Evolutionary conservation across 2,797 vertebrate species (phyloP), one percentile per base, ranked within the genome.

Genomic region (Chaetophractus vellerosus): DNA sequence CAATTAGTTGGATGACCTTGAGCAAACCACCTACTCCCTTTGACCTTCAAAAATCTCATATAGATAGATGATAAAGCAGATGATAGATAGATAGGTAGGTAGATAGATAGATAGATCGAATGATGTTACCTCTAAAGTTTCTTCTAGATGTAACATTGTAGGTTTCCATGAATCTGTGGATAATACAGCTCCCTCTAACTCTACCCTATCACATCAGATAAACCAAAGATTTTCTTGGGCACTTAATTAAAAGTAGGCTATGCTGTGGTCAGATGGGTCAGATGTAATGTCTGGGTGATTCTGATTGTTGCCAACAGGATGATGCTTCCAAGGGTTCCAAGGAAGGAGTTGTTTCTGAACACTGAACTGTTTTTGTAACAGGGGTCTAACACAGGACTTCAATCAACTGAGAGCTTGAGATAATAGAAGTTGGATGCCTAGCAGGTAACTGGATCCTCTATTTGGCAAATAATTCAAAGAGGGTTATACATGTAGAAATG

Each of bases 391-490:
- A 38, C 6, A 66, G 31, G 10, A 57, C 57, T 78, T 88, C 23
- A 64, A 16, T 21, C 14, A 66, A 6, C 16, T 14, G 24, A 9
- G 12, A 8, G 15, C 28, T 71, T 88, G 45, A 92, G 33, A 50
- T 38, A 84, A 69, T 5, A 86, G 52, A 75, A 26, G 5, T 63
- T 41, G 84, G 33, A 82, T 36, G 26, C 31, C 23, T 23, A 38
- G 8, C 9, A 80, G 33, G 52, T 66, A 92, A 80, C 52, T 55
- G 6, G 26, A 59, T 84, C 52, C 68, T 83, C 94, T 93, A 48
- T 82, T 93, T 88, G 31, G 15, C 71, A 92, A 93, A 89, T 83
- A 86, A 91, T 55, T 1, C 82, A 86, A 88, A 38, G 15, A 64
- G 31, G n/a, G 1, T 36, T 86, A 66, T 0, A 28, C 16, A 3